Evolutionary conservation across 2,888 invertebrate genomes (phyloP).

Genomic region (Polyommatus icarus): DNA sequence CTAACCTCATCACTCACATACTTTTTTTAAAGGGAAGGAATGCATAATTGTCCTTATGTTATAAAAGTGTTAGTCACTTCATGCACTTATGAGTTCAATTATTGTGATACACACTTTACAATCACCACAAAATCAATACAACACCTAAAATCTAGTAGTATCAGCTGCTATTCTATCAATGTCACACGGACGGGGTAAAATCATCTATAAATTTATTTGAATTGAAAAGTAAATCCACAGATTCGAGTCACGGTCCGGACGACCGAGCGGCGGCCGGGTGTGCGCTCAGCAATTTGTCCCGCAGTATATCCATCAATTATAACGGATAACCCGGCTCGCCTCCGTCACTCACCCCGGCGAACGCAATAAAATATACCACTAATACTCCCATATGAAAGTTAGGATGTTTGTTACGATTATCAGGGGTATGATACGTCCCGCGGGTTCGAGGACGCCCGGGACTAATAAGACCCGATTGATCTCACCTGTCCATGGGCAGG

Average conservation of each 20-base stretch:
- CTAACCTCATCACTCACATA: too few relatives aligned
- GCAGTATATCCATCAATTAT: conserved; percentile 33
- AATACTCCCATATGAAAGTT: conserved; percentile 24
- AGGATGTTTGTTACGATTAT: conserved; percentile 15
- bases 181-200: conserved; percentile 16
- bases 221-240: conserved; percentile 31
- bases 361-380: conserved; percentile 27
- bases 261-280: conserved; percentile 17
- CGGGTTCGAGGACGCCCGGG: background rate
- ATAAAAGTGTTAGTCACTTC: too few relatives aligned
- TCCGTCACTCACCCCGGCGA: conserved; percentile 16
- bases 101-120: background rate
- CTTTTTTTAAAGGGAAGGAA: too few relatives aligned
- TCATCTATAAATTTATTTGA: conserved; percentile 32
- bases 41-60: too few relatives aligned
- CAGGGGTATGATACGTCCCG: background rate
- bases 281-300: conserved; percentile 34
- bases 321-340: conserved; percentile 26
- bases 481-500: background rate
- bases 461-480: background rate
- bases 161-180: conserved; percentile 16
- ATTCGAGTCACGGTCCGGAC: conserved; percentile 31
- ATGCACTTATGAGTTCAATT: too few relatives aligned
- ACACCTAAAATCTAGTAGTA: background rate
- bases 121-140: background rate